Conservation (phyloP, 2,888 invertebrate genomes). For the Neria commutata region DNA sequence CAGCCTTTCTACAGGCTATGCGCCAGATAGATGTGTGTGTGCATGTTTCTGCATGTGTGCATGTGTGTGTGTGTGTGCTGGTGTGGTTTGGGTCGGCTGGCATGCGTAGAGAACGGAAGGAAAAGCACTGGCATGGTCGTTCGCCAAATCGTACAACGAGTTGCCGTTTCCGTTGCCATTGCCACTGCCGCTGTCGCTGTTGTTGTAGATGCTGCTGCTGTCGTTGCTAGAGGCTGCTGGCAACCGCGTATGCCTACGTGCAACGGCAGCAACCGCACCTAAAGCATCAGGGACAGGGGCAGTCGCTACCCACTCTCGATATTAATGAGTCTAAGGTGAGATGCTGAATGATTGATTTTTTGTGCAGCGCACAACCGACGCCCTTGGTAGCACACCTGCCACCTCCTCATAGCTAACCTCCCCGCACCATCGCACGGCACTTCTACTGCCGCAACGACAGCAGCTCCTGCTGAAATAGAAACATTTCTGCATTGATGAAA, state of each 20-base stretch:
- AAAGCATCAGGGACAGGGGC: too few species aligned
- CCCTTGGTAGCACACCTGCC: background rate
- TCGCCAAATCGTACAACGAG: background rate
- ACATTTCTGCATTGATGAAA: conserved; percentile 5
- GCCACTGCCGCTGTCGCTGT: background rate
- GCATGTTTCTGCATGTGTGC: background rate
- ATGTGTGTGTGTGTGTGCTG: conserved; percentile 1
- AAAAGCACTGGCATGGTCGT: conserved; percentile 15
- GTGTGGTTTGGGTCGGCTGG: too few species aligned
- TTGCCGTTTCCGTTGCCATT: conserved; percentile 1
- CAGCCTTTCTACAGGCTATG: too few species aligned
- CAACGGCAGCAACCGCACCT: conserved; percentile 21
- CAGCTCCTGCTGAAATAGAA: conserved; percentile 9
- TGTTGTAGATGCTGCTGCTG: conserved; percentile 6
- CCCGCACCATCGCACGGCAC: background rate
- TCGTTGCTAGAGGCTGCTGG: conserved; percentile 23
- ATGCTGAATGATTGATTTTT: conserved; percentile 52
- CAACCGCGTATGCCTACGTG: conserved; percentile 7
- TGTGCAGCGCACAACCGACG: conserved; percentile 29
- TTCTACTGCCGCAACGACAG: background rate
- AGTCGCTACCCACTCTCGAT: conserved; percentile 26
- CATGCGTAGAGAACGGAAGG: conserved; percentile 18
- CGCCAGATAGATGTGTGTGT: too few species aligned
- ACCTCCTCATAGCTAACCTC: background rate
- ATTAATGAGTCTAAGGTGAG: conserved; percentile 51